These are phyloP conservation scores for Ooceraea biroi DNA, from an alignment of 1,140 invertebrate genomes.

Conservation along the genomic window DNA sequence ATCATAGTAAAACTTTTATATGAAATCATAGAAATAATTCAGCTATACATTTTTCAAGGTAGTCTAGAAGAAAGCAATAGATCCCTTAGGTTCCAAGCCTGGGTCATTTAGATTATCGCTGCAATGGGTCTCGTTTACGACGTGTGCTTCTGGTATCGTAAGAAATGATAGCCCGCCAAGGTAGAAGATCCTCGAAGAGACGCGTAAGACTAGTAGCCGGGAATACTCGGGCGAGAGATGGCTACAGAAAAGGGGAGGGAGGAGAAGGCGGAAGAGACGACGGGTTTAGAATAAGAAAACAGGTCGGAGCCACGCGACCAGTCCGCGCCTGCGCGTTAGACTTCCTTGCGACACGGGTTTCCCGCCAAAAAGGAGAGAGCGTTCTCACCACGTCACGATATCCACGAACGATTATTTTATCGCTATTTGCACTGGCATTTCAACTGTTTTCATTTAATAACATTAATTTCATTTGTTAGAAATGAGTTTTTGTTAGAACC, in stretches of 20 bases:
- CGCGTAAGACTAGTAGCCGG: constrained; percentile 83
- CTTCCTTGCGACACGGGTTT: constrained; percentile 73
- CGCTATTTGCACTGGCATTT: too few relatives aligned
- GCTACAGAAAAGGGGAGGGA: constrained; percentile 19
- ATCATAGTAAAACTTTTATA: too few relatives aligned
- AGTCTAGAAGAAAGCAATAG: not conserved
- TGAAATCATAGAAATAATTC: too few relatives aligned
- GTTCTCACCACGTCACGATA: constrained; percentile 4
- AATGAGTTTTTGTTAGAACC: too few relatives aligned
- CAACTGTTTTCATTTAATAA: too few relatives aligned
- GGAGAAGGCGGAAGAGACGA: constrained; percentile 69
- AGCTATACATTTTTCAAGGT: too few relatives aligned
- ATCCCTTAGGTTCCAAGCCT: not conserved
- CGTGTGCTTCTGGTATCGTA: constrained; percentile 40
- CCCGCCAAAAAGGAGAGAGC: constrained; percentile 80
- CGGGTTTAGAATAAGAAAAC: constrained; percentile 81
- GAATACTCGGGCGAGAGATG: constrained; percentile 47
- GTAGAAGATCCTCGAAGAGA: constrained; percentile 54
- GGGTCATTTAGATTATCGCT: not conserved
- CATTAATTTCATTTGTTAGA: too few relatives aligned
- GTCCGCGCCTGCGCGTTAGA: constrained; percentile 63
- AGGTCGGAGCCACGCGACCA: constrained; percentile 83
- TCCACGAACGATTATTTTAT: not conserved
- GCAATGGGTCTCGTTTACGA: constrained; percentile 19
- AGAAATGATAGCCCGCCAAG: constrained; percentile 41